phyloP scores from a whole-genome alignment of 2,888 invertebrate genomes.

The Belgica antarctica region DNA sequence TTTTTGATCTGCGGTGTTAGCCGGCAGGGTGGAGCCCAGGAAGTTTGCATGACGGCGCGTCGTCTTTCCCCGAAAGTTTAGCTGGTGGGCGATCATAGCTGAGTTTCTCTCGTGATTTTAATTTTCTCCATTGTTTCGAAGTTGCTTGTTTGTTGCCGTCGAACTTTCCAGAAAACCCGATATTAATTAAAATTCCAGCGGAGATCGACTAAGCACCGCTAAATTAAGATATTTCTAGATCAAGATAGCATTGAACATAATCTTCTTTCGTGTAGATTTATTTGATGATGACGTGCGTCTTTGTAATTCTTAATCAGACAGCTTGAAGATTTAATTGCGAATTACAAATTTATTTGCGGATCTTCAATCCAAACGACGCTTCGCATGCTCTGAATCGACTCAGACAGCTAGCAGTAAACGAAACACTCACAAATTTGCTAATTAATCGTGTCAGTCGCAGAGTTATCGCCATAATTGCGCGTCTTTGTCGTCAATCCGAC shows the following conservation, averaged over 20 bases:
- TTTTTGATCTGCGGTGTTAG: neutral
- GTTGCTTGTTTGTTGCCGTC: neutral
- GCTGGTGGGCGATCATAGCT: too few species aligned
- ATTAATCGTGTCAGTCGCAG: too few species aligned
- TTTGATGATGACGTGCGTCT: too few species aligned
- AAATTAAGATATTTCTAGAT: neutral
- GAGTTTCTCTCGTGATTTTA: neutral
- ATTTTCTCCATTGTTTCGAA: neutral
- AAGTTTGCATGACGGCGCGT: neutral
- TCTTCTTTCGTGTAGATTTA: too few species aligned
- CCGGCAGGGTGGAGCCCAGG: neutral
- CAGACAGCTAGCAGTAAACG: too few species aligned
- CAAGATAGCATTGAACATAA: too few species aligned
- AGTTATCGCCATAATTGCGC: too few species aligned
- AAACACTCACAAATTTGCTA: too few species aligned
- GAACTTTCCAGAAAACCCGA: neutral
- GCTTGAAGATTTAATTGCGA: neutral
- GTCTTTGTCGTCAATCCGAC: neutral
- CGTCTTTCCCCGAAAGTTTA: neutral
- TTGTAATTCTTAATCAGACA: neutral
- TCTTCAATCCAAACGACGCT: neutral
- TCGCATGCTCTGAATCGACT: too few species aligned
- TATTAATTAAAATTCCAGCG: neutral
- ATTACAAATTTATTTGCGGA: neutral
- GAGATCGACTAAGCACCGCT: too few species aligned